Conservation (phyloP, 2,888 invertebrate genomes). For the Cenopis cana region DNA sequence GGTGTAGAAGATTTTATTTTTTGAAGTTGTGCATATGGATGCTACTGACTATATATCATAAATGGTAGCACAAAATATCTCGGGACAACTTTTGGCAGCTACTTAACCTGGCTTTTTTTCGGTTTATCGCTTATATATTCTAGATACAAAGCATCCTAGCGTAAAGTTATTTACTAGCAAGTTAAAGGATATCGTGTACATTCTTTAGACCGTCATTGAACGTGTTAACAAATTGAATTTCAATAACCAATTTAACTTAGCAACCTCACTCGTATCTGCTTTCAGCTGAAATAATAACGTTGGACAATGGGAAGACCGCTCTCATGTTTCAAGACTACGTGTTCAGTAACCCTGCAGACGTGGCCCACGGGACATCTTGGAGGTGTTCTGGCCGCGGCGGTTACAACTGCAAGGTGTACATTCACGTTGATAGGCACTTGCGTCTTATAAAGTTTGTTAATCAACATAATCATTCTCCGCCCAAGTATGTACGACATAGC, state of each 20-base stretch:
- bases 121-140: no score
- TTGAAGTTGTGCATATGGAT: no score
- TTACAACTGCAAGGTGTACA: slow-evolving; percentile 45
- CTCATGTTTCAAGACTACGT: slow-evolving; percentile 50
- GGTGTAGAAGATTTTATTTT: no score
- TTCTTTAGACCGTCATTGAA: no score
- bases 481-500: slow-evolving; percentile 40
- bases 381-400: slow-evolving; percentile 47
- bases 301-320: slow-evolving; percentile 15
- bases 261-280: background rate
- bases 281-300: slow-evolving; percentile 20
- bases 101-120: no score
- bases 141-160: no score
- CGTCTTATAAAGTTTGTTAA: slow-evolving; percentile 38
- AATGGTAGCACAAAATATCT: no score
- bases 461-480: slow-evolving; percentile 48
- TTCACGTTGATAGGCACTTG: slow-evolving; percentile 40
- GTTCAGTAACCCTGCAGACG: slow-evolving; percentile 45
- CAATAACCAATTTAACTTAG: background rate
- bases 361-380: slow-evolving; percentile 43
- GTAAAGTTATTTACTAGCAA: no score
- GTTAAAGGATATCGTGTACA: no score
- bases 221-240: no score
- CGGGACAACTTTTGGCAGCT: no score
- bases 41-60: no score